phyloP scores from a whole-genome alignment of 2,888 invertebrate genomes.

The Drosophila koepferae region DNA sequence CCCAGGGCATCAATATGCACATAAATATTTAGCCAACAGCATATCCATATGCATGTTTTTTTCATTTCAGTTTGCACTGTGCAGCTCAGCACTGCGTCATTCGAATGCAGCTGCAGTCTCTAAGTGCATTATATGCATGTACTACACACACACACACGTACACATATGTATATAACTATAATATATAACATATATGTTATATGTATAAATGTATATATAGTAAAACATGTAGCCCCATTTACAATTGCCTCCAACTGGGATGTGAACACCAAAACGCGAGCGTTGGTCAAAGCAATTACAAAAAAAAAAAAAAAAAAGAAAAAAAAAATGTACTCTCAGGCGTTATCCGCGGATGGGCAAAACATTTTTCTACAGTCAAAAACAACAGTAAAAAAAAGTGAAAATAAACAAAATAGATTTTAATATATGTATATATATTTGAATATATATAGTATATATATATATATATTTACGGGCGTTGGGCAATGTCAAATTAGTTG shows the following conservation, averaged over 20 bases:
- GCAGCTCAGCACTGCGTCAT: conserved; percentile 34
- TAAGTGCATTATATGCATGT: conserved; percentile 69
- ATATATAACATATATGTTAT: conserved; percentile 36
- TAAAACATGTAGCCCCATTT: conserved; percentile 12
- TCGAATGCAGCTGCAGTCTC: conserved; percentile 62
- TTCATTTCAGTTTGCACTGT: conserved; percentile 33
- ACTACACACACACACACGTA: no score
- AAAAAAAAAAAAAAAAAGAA: conserved; percentile 49
- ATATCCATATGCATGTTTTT: conserved; percentile 50
- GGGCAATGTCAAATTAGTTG: conserved; percentile 69
- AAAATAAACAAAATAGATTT: conserved; percentile 32
- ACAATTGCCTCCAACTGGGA: conserved; percentile 16
- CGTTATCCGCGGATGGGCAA: conserved; percentile 23
- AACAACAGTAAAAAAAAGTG: conserved; percentile 23
- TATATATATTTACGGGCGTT: conserved; percentile 12
- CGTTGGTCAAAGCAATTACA: conserved; percentile 75
- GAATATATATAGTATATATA: conserved; percentile 9
- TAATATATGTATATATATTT: conserved; percentile 13
- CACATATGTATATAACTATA: conserved; percentile 21
- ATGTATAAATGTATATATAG: conserved; percentile 18
- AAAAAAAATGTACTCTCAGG: conserved; percentile 44
- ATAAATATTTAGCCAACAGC: conserved; percentile 43
- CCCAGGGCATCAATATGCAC: conserved; percentile 41
- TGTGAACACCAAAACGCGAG: conserved; percentile 36
- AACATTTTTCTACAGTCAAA: conserved; percentile 24